phyloP scores from a whole-genome alignment of 37 sponge, comb jelly and placozoan genomes.

The Spongia lamella region DNA sequence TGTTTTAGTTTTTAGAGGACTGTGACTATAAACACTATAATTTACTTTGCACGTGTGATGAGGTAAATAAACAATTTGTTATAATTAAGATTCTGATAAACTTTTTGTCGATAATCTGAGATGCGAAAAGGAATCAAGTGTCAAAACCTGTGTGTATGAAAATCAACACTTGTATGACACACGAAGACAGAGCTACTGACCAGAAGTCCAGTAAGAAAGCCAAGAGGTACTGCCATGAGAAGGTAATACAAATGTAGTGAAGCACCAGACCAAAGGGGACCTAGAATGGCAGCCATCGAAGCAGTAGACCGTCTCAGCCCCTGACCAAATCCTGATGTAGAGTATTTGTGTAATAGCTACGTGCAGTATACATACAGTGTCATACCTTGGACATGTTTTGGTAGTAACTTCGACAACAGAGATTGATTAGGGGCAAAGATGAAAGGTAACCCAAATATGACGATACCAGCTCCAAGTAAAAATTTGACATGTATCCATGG shows the following conservation, averaged over 20 bases:
- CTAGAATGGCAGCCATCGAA: constrained; percentile 78
- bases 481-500: constrained; percentile 34
- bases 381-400: constrained; percentile 69
- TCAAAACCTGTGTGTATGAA: too few relatives aligned
- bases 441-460: constrained; percentile 65
- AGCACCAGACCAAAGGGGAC: constrained; percentile 85
- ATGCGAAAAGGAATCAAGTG: too few relatives aligned
- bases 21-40: too few relatives aligned
- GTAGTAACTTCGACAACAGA: constrained; percentile 78
- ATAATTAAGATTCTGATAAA: too few relatives aligned
- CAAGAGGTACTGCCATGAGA: constrained; percentile 40
- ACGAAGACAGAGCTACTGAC: too few relatives aligned
- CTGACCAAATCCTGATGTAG: constrained; percentile 75
- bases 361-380: too few relatives aligned
- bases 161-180: too few relatives aligned
- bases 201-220: constrained; percentile 17
- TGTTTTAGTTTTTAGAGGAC: too few relatives aligned
- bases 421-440: constrained; percentile 62
- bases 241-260: constrained; percentile 27
- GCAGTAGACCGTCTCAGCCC: constrained; percentile 80
- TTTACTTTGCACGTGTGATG: too few relatives aligned
- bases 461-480: constrained; percentile 34
- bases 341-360: not conserved
- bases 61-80: too few relatives aligned
- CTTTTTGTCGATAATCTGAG: too few relatives aligned